Base-by-base conservation (phyloP, 1,140 invertebrate genomes). In the Octopus bimaculoides region DNA sequence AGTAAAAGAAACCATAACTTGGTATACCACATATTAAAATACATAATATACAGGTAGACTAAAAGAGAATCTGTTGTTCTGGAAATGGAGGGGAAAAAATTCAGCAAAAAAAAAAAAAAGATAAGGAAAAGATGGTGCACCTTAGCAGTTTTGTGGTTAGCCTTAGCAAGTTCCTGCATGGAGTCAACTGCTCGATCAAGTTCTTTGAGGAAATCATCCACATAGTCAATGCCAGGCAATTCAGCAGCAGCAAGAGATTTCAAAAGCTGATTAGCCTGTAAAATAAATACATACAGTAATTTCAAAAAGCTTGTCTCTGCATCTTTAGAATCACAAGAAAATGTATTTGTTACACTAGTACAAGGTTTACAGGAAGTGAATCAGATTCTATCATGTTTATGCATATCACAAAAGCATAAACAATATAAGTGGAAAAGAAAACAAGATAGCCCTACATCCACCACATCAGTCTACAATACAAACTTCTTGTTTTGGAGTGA, bases 201-300 rank as follows among this genome's bases (percentile, higher is more conserved):
- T 87, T 95, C 95, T 85, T 94, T 93, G 75, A 94, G 89, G 53
- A 96, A 94, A 88, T 96, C 94, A 83, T 92, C 91, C 12, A 94
- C 92, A 85, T 94, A 93, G 86, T 96, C 95, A 75, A 94, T 92
- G 55, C 93, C 94, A 77, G 93, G 92, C 54, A 94, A 90, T 82
- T 95, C 94, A 81, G 94, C 90, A 84, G 92, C 92, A 85, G 92
- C 91, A 84, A 96, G 90, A 87, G 94, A 94, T 87, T 96, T 94
- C 85, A 94, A 93, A 78, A 97, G 92, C 80, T 96, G 93, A 81
- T 94, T 93, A 76, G 95, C 95, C 93, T 95, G 73, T 90, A 89
- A 84, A 79, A 20, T 80, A 54, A 80, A 41, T 78, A 81, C 75
- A 74, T 1, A 74, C 0, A n/a, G 61, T 66, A 66, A 66, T 14